Conservation (phyloP, 1,140 invertebrate species). For the Microplitis mediator region DNA sequence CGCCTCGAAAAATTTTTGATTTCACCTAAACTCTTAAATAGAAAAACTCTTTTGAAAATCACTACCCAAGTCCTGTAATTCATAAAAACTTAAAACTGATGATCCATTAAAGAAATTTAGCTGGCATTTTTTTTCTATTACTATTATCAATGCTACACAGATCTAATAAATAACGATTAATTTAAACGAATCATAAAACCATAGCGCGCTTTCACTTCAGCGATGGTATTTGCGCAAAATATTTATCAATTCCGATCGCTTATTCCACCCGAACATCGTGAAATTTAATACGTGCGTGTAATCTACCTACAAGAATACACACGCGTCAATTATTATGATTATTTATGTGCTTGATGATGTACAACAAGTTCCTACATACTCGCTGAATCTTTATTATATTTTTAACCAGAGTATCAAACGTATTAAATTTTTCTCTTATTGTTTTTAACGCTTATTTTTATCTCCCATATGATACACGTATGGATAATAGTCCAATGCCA, state of each 20-base stretch:
- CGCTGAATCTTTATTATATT: not conserved
- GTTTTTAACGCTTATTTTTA: conserved; percentile 12
- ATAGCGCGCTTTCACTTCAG: not conserved
- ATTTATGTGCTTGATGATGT: conserved; percentile 54
- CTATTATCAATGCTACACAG: too few species aligned
- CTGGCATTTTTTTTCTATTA: too few species aligned
- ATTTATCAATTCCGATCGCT: conserved; percentile 19
- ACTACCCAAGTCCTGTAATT: too few species aligned
- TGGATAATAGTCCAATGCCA: conserved; percentile 37
- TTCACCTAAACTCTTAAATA: too few species aligned
- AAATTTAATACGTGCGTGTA: conserved; percentile 23
- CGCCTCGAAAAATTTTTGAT: too few species aligned
- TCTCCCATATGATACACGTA: conserved; percentile 16
- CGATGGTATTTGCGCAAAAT: conserved; percentile 1
- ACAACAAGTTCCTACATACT: conserved; percentile 7
- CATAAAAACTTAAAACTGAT: too few species aligned
- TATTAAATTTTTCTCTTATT: conserved; percentile 6
- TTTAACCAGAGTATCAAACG: not conserved
- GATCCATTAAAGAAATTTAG: too few species aligned
- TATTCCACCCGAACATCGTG: conserved; percentile 28
- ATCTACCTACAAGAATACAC: conserved; percentile 18
- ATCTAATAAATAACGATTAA: not conserved
- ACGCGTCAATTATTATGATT: conserved; percentile 56
- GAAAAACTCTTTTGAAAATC: too few species aligned
- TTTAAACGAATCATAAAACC: not conserved